Base-by-base conservation (phyloP, 2,888 invertebrate genomes). In the Adelognathus sp. region DNA sequence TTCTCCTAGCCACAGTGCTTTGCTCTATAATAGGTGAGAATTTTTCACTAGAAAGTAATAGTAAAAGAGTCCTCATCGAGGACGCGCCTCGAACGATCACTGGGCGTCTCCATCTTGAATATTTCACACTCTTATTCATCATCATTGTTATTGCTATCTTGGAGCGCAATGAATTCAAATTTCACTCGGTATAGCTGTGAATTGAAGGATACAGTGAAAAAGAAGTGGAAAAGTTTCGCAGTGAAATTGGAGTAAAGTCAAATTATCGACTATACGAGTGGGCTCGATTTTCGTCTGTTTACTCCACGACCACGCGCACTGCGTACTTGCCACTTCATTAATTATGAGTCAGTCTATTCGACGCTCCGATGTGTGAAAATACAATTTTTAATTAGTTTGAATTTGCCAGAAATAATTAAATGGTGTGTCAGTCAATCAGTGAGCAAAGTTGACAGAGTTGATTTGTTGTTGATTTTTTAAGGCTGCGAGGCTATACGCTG, bases 401-500 rank as follows among this genome's bases (percentile, higher is more conserved):
- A 46, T 56, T 79, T 39, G 18, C 27, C n/a, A 18, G 14, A 18
- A 71, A 61, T 71, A 36, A 61, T 61, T 60, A 21, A 67, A 60
- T 36, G 56, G 39, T 24, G 36, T 36, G 36, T 11, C 9, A 36
- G n/a, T 11, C 9, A 52, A 33, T 27, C 44, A 41, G 46, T 36
- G 1, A 54, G 74, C 52, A 44, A 70, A n/a, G 56, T 7, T 18
- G n/a, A 61, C 39, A 36, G 31, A 58, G n/a, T n/a, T n/a, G n/a
- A n/a, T n/a, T 73, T 73, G 63, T 72, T 29, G 27, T 71, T 52
- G 21, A 36, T 74, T 76, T 76, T 69, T 84, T 41, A 54, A 88
- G 88, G 83, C 52, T 82, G 82, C 44, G 92, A 93, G 82, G 95
- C 95, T 81, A 96, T 98, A 82, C 94, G 97, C 88, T 99, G 99